Conservation (phyloP, 2,888 invertebrate species). For the Lumbricus terrestris region DNA sequence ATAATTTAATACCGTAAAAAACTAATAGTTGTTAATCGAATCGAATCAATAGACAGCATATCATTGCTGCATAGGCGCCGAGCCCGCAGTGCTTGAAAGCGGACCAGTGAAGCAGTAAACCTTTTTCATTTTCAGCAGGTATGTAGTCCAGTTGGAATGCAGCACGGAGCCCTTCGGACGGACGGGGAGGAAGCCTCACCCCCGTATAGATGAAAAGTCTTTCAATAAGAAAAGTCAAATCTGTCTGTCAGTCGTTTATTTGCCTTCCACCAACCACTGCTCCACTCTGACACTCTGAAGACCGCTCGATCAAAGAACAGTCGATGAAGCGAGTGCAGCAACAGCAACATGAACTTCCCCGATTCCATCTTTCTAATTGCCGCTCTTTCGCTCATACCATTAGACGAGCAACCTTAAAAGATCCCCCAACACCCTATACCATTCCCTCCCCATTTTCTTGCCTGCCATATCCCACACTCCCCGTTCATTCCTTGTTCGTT, state of each 20-base stretch:
- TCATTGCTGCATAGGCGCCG: background rate
- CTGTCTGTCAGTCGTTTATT: background rate
- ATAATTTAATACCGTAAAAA: background rate
- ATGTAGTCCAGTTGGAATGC: constrained; percentile 14
- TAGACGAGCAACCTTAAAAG: background rate
- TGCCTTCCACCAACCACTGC: background rate
- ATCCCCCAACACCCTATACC: background rate
- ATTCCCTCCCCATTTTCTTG: background rate
- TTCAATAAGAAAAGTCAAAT: background rate
- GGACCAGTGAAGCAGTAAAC: background rate
- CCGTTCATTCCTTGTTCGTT: background rate
- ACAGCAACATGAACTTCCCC: background rate
- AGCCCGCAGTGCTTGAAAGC: background rate
- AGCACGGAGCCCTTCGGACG: background rate
- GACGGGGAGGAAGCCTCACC: constrained; percentile 9
- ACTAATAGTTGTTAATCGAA: background rate
- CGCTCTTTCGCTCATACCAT: background rate
- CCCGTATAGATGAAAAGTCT: too few species aligned
- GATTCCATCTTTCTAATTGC: background rate
- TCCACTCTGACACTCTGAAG: background rate
- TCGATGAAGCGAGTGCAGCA: background rate
- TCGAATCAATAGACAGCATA: background rate
- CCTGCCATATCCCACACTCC: background rate
- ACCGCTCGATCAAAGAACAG: background rate
- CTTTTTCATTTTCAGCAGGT: background rate